Evolutionary conservation across 2,113 vertebrate species (phyloP).

Genomic region (Marmota flaviventris): DNA sequence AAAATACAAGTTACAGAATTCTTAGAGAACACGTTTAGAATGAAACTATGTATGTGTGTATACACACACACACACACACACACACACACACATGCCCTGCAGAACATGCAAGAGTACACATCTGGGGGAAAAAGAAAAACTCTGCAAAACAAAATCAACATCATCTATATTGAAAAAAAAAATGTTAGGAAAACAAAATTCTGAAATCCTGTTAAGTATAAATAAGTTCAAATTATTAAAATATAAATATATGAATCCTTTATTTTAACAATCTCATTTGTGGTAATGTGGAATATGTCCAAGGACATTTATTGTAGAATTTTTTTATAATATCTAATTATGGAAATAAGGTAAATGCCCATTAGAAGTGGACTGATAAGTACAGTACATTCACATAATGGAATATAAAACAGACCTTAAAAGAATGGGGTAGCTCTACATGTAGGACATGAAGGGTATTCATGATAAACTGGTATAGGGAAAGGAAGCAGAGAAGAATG

Average conservation of each 20-base stretch:
- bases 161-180: neutral
- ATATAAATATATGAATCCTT: neutral
- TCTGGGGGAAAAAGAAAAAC: neutral
- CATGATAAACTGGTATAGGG: neutral
- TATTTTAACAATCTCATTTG: neutral
- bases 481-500: neutral
- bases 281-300: neutral
- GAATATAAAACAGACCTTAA: conserved; percentile 16
- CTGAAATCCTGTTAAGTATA: neutral
- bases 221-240: neutral
- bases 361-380: neutral
- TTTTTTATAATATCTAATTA: conserved; percentile 11
- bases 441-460: neutral
- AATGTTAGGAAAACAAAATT: neutral
- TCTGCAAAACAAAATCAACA: neutral
- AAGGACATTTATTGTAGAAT: conserved; percentile 23
- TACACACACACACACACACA: no score
- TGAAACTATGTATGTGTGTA: neutral
- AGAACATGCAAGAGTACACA: neutral
- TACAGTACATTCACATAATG: neutral
- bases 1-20: neutral
- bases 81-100: no score
- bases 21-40: neutral
- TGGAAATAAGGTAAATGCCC: neutral
- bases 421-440: neutral